Evolutionary conservation across 2,113 vertebrate species (phyloP), one percentile per base, ranked within the genome.

Genomic region (Pachycephala philippinensis): DNA sequence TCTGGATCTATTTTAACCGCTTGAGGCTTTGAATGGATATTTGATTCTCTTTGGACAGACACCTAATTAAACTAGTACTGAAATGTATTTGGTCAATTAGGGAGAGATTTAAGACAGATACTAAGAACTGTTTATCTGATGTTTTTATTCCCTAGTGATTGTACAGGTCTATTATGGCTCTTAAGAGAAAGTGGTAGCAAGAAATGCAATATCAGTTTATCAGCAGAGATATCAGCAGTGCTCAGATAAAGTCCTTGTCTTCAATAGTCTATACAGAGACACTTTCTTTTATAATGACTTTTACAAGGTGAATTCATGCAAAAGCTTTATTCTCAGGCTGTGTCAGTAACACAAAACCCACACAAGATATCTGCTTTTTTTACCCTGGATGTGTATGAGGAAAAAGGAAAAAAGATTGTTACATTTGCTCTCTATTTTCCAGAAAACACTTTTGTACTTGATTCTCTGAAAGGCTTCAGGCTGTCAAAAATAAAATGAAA

Each of bases 281-380:
- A 23, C 17, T 59, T 35, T 65, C 70, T 71, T 78, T 89, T 66
- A 40, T 80, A 94, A 77, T 83, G 49, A 90, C 79, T 94, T 94
- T 89, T 79, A 47, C 85, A 90, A 95, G 90, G 77, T 96, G 96
- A 97, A 95, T 95, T 95, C 44, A 71, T 80, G 74, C 39, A 85
- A 87, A 86, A 81, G 70, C 39, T 92, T 97, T 91, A 81, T 89
- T 95, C 53, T 80, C 52, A 60, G 56, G 15, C 42, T 64, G 23
- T 84, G 47, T 76, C 87, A 95, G 66, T 77, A 84, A 53, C 45
- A 93, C 33, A 87, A 40, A 63, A 85, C 44, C 54, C 47, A 64
- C 59, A 53, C 10, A 77, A 33, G 49, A 59, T 44, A 91, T 49
- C 72, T 83, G 24, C 47, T 70, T 75, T 77, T 92, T 86, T 75